Evolutionary conservation across 1,140 invertebrate genomes (phyloP), one percentile per base, ranked within the genome.

Genomic region (Nephotettix cincticeps): DNA sequence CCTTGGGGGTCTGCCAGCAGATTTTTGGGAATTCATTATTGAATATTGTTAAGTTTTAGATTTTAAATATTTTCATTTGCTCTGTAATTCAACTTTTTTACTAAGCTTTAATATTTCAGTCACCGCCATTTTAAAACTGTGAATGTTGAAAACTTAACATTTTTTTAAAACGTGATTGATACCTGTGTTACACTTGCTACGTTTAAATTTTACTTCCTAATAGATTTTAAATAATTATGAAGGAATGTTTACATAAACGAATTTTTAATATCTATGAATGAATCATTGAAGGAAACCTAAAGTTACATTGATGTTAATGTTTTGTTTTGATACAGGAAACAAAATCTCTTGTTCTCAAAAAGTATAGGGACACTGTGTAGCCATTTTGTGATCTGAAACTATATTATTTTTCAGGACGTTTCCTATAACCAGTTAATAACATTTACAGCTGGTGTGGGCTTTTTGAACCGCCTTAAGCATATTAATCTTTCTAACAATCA

Each of bases 391-490:
- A 19, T 11, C 47, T 23, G 3, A 51, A 4, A 51, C 40, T 51
- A 6, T 51, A 23, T 51, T 51, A n/a, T 51, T 51, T 51, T 51
- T n/a, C 47, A 51, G 47, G 47, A 51, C 47, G 6, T 51, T n/a
- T 51, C 47, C 47, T n/a, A 51, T 23, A 51, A 51, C 21, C 3
- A 51, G 47, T 23, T 51, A 51, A 51, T 51, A 51, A 51, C 47
- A 51, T n/a, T 51, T n/a, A 51, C 47, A 23, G 3, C 47, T 19
- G 47, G 47, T 51, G 47, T 51, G 17, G 47, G 47, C 4, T 51
- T 51, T 51, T 23, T 51, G 6, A 51, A 51, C 47, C 47, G 47
- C 47, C 47, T 51, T 19, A 51, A 51, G 47, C 21, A 51, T 23
- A n/a, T 51, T 9, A 51, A 51, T n/a, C 47, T 51, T 4, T 51